Percentiles rank a stretch among this genome's conserved stretches.
These are phyloP conservation scores for Oriolus oriolus DNA, from an alignment of 2,113 vertebrate species.

Conservation along the genomic window DNA sequence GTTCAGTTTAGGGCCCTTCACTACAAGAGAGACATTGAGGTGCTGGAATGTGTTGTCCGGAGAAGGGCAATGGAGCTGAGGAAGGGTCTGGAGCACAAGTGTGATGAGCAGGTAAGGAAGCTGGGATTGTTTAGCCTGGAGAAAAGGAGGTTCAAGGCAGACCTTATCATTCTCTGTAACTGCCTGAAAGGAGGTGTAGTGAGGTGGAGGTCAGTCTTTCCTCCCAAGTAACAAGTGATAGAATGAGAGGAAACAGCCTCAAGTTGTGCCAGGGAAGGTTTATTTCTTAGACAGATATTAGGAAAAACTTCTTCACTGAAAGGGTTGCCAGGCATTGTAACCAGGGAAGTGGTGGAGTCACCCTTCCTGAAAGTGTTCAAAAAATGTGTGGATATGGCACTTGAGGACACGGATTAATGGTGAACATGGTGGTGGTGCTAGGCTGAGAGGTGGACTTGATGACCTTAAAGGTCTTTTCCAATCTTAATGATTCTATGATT, in stretches of 20 bases:
- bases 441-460: background rate
- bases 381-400: fast-evolving
- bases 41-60: background rate
- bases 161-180: background rate
- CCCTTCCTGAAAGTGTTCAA: background rate
- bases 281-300: background rate
- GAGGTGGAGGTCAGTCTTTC: background rate
- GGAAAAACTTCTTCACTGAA: background rate
- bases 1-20: background rate
- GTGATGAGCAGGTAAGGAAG: background rate
- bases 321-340: background rate
- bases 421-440: background rate
- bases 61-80: fast-evolving
- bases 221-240: background rate
- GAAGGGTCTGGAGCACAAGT: background rate
- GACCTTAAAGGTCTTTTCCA: background rate
- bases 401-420: background rate
- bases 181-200: background rate
- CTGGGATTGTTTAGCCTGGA: background rate
- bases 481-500: background rate
- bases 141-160: background rate
- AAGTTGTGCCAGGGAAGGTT: background rate
- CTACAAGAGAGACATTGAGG: background rate
- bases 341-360: background rate
- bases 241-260: background rate